Percentiles rank a stretch among this genome's conserved stretches.
phyloP scores from a whole-genome alignment of 2,113 vertebrate genomes.

The human (Homo sapiens) region DNA sequence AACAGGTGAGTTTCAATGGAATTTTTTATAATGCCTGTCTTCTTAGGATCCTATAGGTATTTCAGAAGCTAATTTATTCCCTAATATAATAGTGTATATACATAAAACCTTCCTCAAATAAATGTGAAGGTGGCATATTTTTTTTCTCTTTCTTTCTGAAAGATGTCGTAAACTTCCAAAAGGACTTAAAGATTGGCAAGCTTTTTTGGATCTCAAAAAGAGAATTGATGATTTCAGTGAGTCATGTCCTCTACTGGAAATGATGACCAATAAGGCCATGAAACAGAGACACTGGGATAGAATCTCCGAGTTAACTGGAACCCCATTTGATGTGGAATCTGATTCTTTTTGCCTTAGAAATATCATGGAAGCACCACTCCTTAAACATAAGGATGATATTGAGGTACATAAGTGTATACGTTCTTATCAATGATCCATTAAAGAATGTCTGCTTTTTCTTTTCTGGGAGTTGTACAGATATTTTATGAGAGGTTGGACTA shows the following conservation, averaged over 20 bases:
- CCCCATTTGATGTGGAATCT: slow-evolving; percentile 85
- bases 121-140: neutral
- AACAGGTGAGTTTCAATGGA: slow-evolving; percentile 75
- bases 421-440: neutral
- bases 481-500: neutral
- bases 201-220: slow-evolving; percentile 86
- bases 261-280: slow-evolving; percentile 88
- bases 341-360: slow-evolving; percentile 86
- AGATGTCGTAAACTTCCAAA: slow-evolving; percentile 87
- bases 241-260: slow-evolving; percentile 85
- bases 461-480: neutral
- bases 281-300: slow-evolving; percentile 86
- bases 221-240: slow-evolving; percentile 88
- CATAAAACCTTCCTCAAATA: neutral
- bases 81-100: neutral
- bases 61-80: neutral
- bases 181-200: slow-evolving; percentile 87
- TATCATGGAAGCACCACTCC: slow-evolving; percentile 88
- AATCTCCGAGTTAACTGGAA: slow-evolving; percentile 85
- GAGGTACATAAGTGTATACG: slow-evolving; percentile 75
- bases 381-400: slow-evolving; percentile 86
- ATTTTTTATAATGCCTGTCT: neutral
- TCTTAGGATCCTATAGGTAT: neutral
- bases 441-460: neutral
- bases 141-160: slow-evolving; percentile 27